Conservation (phyloP, 2,113 vertebrate genomes). For the Cryptoleucopteryx plumbea region DNA sequence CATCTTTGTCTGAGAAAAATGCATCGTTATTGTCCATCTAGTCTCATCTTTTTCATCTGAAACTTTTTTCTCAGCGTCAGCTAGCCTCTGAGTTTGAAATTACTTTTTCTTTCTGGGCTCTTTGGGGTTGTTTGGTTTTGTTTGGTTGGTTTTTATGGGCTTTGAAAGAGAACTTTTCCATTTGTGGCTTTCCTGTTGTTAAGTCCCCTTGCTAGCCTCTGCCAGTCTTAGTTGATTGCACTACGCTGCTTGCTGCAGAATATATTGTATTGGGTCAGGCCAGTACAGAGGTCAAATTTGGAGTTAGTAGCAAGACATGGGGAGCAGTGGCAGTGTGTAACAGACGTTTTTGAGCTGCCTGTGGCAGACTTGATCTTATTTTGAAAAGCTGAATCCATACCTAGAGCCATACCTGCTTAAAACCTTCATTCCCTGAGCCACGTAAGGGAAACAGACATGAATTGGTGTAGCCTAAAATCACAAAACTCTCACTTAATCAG, state of each 20-base stretch:
- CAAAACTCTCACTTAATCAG: neutral
- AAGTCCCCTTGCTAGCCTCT: neutral
- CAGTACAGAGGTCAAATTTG: neutral
- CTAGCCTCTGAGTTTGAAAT: neutral
- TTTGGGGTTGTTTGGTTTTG: neutral
- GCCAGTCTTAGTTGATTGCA: neutral
- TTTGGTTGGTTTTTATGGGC: neutral
- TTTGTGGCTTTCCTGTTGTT: neutral
- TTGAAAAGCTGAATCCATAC: neutral
- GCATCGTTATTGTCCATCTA: neutral
- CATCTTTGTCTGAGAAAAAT: conserved; percentile 4
- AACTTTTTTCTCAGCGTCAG: neutral
- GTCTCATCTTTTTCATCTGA: neutral
- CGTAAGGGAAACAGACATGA: neutral
- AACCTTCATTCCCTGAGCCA: neutral
- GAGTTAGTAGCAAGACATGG: neutral
- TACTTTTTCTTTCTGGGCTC: neutral
- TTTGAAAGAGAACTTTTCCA: neutral
- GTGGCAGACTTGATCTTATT: neutral
- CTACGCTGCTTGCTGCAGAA: neutral
- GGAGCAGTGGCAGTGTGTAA: neutral
- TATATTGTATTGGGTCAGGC: neutral
- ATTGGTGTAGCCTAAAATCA: neutral
- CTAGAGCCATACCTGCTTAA: neutral
- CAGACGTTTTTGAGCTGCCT: neutral